Evolutionary conservation across 2,113 vertebrate species (phyloP), one percentile per base, ranked within the genome.

Genomic region (Gambusia holbrooki): DNA sequence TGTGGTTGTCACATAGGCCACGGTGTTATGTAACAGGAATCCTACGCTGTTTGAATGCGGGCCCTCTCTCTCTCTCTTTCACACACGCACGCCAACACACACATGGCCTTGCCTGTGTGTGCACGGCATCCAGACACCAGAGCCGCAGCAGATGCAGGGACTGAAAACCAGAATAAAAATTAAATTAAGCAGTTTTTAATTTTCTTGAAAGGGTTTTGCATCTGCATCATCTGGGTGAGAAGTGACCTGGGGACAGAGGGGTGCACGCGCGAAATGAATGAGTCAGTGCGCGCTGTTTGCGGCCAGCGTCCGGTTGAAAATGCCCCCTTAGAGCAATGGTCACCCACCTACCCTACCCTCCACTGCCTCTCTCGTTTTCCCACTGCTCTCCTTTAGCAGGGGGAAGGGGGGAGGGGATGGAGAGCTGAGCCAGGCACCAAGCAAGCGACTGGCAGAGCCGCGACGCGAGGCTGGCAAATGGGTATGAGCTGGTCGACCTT

Each of bases 11-110:
- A 93, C 90, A 90, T 61, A 90, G 91, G 91, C 92, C 88, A 84
- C 45, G 77, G 78, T 92, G 91, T 95, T 95, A 94, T 88, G 93
- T 95, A 95, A 95, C 87, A 83, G 78, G 91, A 71, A 92, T 84
- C 88, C 91, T 90, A 88, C 89, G 91, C 89, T 86, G 85, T 90
- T 89, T 88, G 89, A 92, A 90, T 93, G 93, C 89, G 89, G 92
- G 90, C 80, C 87, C 84, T 67, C 86, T 77, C 86, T 17, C 45
- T 17, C 35, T 37, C 35, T 11, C 35, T 37, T 10, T 37, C 28
- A 19, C 29, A 54, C 67, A 29, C 33, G 0, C 33, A 9, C 33
- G 0, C 33, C 32, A 32, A 30, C 28, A 32, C 29, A 54, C 67
- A 29, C 67, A 54, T 45, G 37, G 65, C 29, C 62, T 32, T 62